phyloP scores from a whole-genome alignment of 2,113 vertebrate genomes.

The Cariama cristata region DNA sequence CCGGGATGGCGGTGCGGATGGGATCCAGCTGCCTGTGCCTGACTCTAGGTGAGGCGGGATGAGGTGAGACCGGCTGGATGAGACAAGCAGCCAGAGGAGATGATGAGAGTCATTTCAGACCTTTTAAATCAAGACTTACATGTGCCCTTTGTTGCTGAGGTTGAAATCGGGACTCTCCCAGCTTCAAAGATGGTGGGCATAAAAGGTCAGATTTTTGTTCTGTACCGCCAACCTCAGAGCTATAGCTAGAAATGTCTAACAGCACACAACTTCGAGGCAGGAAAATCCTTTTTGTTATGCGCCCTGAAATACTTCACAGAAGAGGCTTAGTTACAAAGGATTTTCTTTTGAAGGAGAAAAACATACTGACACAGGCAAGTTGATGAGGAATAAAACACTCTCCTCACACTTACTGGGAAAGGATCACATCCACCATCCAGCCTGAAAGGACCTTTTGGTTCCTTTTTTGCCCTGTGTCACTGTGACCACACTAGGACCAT shows the following conservation, averaged over 20 bases:
- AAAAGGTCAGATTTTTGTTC: not conserved
- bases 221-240: not conserved
- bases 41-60: not conserved
- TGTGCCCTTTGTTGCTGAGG: not conserved
- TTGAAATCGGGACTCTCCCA: not conserved
- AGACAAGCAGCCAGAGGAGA: not conserved
- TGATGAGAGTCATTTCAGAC: not conserved
- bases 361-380: not conserved
- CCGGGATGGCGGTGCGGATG: not conserved
- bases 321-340: not conserved
- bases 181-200: not conserved
- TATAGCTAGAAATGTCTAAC: not conserved
- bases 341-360: not conserved
- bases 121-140: slow-evolving; percentile 33
- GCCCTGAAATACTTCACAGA: not conserved
- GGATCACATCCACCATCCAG: not conserved
- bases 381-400: not conserved
- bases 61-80: not conserved
- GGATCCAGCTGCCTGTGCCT: slow-evolving; percentile 13
- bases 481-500: not conserved
- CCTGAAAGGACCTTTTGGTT: not conserved
- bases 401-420: not conserved
- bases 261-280: not conserved
- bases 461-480: not conserved
- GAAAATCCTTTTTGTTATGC: not conserved